Percentiles rank a stretch among this genome's conserved stretches.
These are phyloP conservation scores for Gymnoscopelus microlampas DNA, from an alignment of 2,797 vertebrate species.

Conservation along the genomic window DNA sequence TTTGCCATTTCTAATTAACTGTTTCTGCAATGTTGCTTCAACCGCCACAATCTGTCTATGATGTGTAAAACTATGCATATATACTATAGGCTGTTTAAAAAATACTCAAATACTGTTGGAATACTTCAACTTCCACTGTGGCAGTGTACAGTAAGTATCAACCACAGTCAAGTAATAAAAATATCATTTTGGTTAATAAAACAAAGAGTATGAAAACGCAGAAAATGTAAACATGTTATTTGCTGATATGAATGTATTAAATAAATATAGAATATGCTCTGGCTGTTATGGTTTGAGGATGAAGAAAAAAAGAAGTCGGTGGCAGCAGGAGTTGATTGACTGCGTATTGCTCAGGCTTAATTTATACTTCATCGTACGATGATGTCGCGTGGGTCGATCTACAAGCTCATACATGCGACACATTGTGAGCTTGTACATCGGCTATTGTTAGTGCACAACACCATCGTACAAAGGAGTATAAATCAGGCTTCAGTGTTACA, in stretches of 20 bases:
- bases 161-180: conserved; percentile 32
- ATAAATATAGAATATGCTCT: conserved; percentile 32
- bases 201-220: conserved; percentile 45
- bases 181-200: conserved; percentile 22
- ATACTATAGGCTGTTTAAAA: conserved; percentile 54
- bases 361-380: no score
- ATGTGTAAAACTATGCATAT: conserved; percentile 54
- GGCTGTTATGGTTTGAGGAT: conserved; percentile 17
- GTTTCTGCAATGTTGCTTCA: conserved; percentile 42
- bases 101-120: conserved; percentile 20
- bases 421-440: no score
- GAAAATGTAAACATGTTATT: conserved; percentile 48
- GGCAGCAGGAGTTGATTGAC: conserved; percentile 17
- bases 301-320: conserved; percentile 15
- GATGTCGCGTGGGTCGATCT: conserved; percentile 23
- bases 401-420: not conserved
- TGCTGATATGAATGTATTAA: conserved; percentile 35
- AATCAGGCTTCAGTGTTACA: no score
- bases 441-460: no score
- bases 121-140: conserved; percentile 26
- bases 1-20: conserved; percentile 41
- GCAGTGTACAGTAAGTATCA: conserved; percentile 28
- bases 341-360: conserved; percentile 51
- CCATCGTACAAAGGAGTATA: no score
- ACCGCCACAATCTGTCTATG: conserved; percentile 34